Evolutionary conservation across 2,888 invertebrate genomes (phyloP).

Genomic region (Clepsis dumicolana): DNA sequence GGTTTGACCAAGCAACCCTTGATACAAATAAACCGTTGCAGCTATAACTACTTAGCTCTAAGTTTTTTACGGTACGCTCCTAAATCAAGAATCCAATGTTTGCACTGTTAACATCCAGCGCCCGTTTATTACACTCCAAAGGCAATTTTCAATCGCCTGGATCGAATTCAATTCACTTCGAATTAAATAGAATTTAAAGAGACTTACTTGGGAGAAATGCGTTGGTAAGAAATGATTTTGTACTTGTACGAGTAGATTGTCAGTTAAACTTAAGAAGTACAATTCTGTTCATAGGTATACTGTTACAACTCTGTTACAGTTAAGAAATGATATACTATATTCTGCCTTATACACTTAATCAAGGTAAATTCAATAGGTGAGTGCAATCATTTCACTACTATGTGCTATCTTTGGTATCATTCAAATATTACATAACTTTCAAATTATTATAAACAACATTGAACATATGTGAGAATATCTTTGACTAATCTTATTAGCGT

Average conservation of each 20-base stretch:
- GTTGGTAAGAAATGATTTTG: neutral
- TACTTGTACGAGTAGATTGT: neutral
- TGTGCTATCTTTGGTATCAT: constrained; percentile 77
- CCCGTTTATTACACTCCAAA: neutral
- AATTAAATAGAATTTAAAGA: neutral
- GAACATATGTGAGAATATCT: constrained; percentile 48
- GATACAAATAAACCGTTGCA: no score
- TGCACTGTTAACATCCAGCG: neutral
- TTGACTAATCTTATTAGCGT: constrained; percentile 47
- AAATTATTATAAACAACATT: constrained; percentile 50
- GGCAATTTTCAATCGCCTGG: neutral
- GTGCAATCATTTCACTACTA: constrained; percentile 63
- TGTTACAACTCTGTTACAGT: neutral
- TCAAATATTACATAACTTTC: constrained; percentile 45
- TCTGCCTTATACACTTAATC: neutral
- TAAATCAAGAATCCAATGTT: neutral
- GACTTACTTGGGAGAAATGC: neutral
- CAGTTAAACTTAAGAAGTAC: neutral
- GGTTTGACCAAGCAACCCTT: no score
- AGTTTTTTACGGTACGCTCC: neutral
- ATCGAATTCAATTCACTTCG: neutral
- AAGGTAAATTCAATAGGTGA: constrained; percentile 46
- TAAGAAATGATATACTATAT: neutral
- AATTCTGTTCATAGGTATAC: neutral
- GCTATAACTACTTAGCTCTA: neutral